phyloP scores from a whole-genome alignment of 64 coral and sea anemone species.

The Porites australiensis region DNA sequence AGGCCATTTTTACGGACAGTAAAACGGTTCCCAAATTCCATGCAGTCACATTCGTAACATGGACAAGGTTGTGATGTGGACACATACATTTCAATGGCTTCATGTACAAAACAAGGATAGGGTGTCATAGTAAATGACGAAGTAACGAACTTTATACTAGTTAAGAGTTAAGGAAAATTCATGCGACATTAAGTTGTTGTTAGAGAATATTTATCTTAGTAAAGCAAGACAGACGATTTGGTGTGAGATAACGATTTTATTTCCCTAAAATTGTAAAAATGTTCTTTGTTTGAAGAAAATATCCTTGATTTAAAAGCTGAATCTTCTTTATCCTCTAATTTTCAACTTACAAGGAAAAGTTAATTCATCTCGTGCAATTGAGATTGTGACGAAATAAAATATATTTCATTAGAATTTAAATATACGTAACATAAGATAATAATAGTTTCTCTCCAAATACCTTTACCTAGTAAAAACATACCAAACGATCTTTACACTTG shows the following conservation, averaged over 20 bases:
- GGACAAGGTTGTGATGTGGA: no score
- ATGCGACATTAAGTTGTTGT: background rate
- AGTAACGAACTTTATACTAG: background rate
- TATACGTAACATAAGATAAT: background rate
- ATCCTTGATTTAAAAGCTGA: background rate
- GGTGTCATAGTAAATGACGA: background rate
- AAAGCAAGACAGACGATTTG: background rate
- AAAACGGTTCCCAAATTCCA: background rate
- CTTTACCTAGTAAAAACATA: background rate
- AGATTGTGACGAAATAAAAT: background rate
- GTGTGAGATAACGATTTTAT: slow-evolving; percentile 1
- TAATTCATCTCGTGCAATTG: background rate
- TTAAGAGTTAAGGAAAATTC: background rate
- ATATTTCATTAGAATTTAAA: slow-evolving; percentile 2
- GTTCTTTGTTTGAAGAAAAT: background rate
- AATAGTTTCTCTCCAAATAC: background rate
- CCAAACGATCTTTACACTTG: background rate
- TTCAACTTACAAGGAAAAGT: no score
- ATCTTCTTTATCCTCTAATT: background rate
- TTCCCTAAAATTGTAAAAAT: slow-evolving; percentile 9
- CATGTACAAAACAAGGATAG: no score
- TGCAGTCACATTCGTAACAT: no score
- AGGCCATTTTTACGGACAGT: background rate
- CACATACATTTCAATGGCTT: no score
- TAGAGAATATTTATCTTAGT: background rate